Conservation (phyloP, 1,140 invertebrate species). For the Tribolium castaneum region DNA sequence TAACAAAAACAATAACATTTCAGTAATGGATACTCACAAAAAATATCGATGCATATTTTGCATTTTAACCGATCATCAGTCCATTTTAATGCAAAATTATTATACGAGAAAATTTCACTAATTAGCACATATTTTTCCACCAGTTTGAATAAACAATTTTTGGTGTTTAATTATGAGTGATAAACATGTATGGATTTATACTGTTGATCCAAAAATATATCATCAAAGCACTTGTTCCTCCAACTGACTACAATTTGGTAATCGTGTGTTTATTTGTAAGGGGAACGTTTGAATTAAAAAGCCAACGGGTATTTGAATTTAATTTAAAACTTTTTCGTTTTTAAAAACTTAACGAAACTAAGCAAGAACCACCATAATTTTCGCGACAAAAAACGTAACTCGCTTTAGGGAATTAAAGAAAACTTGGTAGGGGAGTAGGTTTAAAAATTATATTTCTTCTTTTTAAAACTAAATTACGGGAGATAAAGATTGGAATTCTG, state of each 20-base stretch:
- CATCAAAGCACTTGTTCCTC: neutral
- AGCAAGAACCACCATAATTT: neutral
- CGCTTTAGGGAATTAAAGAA: neutral
- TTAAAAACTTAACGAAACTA: neutral
- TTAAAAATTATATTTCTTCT: too few species aligned
- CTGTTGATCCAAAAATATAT: neutral
- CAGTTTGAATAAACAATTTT: neutral
- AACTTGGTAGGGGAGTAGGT: too few species aligned
- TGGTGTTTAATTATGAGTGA: neutral
- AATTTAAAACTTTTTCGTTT: neutral
- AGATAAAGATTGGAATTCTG: too few species aligned
- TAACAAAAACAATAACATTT: neutral
- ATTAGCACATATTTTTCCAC: neutral
- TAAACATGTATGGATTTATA: neutral
- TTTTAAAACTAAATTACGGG: too few species aligned
- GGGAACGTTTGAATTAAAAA: neutral
- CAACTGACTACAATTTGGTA: neutral
- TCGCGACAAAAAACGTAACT: neutral
- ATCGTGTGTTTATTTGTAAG: neutral
- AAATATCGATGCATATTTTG: neutral
- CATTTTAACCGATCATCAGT: neutral
- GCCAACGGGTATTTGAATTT: neutral
- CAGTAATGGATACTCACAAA: neutral
- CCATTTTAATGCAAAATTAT: neutral
- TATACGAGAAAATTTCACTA: neutral